Evolutionary conservation across 2,888 invertebrate species (phyloP).

Genomic region (Microctonus hyperodae): DNA sequence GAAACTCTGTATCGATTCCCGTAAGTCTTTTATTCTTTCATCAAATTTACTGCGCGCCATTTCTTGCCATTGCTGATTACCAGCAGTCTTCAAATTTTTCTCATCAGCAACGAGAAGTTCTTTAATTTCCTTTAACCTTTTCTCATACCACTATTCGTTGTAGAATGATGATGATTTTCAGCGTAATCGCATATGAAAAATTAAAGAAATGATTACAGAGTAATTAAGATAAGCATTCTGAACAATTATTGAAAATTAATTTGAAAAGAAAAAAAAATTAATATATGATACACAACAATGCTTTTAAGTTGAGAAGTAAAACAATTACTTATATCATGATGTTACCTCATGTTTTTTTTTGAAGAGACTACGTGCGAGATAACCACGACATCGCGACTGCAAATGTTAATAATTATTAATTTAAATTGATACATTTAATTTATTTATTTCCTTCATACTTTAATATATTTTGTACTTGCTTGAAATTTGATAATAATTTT

Average conservation of each 20-base stretch:
- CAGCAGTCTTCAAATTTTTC: slow-evolving; percentile 68
- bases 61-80: slow-evolving; percentile 71
- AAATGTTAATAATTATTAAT: slow-evolving; percentile 27
- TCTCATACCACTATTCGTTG: slow-evolving; percentile 46
- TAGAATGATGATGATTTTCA: slow-evolving; percentile 11
- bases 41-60: slow-evolving; percentile 76
- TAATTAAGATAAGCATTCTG: background rate
- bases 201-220: background rate
- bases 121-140: slow-evolving; percentile 64
- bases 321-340: background rate
- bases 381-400: slow-evolving; percentile 76
- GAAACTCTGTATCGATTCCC: slow-evolving; percentile 67
- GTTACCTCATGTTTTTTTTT: slow-evolving; percentile 66
- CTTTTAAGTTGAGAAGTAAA: slow-evolving; percentile 8
- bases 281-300: slow-evolving; percentile 3
- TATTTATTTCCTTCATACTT: background rate
- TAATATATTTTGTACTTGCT: too few relatives aligned
- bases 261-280: too few relatives aligned
- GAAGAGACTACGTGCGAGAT: slow-evolving; percentile 68
- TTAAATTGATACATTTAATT: background rate
- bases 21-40: slow-evolving; percentile 72
- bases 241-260: background rate
- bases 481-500: too few relatives aligned
- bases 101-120: slow-evolving; percentile 69
- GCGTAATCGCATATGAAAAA: slow-evolving; percentile 7